Percentiles rank a stretch among this genome's conserved stretches.
Conservation (phyloP, 2,888 invertebrate species). For the Pecten maximus region DNA sequence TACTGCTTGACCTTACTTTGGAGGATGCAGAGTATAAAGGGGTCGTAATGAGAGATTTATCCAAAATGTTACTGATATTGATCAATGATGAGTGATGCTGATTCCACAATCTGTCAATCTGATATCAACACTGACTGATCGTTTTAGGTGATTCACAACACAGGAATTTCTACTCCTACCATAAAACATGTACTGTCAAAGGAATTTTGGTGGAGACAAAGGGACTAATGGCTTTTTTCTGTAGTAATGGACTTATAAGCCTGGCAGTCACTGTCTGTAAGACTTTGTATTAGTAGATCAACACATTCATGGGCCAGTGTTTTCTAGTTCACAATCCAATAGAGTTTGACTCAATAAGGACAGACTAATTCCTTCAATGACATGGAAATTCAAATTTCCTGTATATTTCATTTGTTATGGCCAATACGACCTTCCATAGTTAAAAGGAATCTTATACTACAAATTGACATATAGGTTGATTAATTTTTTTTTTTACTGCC, state of each 20-base stretch:
- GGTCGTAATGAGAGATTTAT: neutral
- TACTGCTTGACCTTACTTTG: too few relatives aligned
- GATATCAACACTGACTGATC: neutral
- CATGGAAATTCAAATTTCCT: too few relatives aligned
- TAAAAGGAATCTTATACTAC: too few relatives aligned
- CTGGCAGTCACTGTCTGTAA: neutral
- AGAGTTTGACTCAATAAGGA: too few relatives aligned
- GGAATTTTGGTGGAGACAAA: neutral
- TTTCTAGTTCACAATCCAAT: neutral
- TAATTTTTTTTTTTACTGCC: too few relatives aligned
- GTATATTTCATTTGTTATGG: too few relatives aligned
- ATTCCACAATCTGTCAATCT: neutral
- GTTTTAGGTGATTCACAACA: neutral
- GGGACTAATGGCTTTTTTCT: constrained; percentile 13
- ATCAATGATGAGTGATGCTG: neutral
- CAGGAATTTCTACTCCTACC: neutral
- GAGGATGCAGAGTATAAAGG: neutral
- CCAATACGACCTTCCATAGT: too few relatives aligned
- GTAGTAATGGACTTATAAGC: neutral
- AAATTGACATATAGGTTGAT: too few relatives aligned
- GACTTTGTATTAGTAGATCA: neutral
- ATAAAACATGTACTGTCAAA: neutral
- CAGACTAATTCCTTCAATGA: too few relatives aligned
- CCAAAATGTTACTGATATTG: neutral
- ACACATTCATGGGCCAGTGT: neutral